Evolutionary conservation across 2,797 vertebrate genomes (phyloP).

Genomic region (Platalea minor): DNA sequence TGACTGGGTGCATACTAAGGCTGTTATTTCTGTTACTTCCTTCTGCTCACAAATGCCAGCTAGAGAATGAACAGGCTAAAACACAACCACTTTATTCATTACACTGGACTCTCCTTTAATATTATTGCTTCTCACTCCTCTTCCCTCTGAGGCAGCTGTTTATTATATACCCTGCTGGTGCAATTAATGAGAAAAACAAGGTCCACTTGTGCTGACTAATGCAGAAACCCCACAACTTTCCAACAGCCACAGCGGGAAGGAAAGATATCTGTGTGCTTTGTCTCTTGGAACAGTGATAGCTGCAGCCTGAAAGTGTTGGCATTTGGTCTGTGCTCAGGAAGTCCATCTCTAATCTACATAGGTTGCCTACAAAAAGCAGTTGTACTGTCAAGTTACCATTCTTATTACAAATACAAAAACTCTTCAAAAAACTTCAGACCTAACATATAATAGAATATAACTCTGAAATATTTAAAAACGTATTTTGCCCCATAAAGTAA

Average conservation of each 20-base stretch:
- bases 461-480: not conserved
- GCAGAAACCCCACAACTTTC: not conserved
- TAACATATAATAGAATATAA: not conserved
- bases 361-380: not conserved
- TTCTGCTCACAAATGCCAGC: not conserved
- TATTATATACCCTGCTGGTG: not conserved
- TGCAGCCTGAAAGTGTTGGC: not conserved
- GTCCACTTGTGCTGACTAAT: not conserved
- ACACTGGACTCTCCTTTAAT: not conserved
- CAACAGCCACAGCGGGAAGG: not conserved
- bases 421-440: not conserved
- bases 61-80: not conserved
- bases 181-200: slow-evolving; percentile 42
- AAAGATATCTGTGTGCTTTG: not conserved
- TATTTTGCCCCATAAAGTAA: not conserved
- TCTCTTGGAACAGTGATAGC: not conserved
- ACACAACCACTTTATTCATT: not conserved
- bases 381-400: not conserved
- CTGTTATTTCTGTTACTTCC: not conserved
- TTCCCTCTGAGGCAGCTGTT: slow-evolving; percentile 9
- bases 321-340: not conserved
- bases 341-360: not conserved
- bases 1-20: not conserved
- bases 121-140: not conserved
- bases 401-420: not conserved